These are phyloP conservation scores for Adelosebastes latens DNA, from an alignment of 2,797 vertebrate genomes.

Conservation along the genomic window DNA sequence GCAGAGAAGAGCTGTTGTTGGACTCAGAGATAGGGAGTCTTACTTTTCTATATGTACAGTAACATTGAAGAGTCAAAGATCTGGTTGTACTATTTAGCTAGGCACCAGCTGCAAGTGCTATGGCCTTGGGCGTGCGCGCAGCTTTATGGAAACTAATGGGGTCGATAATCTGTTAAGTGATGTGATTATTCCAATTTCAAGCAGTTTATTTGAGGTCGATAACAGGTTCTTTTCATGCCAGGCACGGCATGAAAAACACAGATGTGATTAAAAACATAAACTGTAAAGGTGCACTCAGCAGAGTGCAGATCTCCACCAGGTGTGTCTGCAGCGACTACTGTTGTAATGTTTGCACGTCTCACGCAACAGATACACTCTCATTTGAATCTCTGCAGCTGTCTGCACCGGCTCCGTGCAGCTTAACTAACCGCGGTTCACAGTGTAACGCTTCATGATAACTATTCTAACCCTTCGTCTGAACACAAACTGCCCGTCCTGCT, in stretches of 20 bases:
- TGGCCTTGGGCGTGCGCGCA: not conserved
- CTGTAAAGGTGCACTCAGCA: not conserved
- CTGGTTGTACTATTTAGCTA: not conserved
- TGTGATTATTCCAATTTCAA: constrained; percentile 1
- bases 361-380: not conserved
- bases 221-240: not conserved
- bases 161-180: not conserved
- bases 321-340: not conserved
- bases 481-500: not conserved
- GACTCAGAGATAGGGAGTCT: not conserved
- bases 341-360: not conserved
- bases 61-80: not conserved
- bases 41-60: not conserved
- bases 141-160: not conserved
- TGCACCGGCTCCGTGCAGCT: no score
- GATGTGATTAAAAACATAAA: constrained; percentile 4
- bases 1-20: not conserved
- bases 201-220: not conserved
- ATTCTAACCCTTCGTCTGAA: not conserved
- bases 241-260: not conserved
- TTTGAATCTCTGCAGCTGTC: not conserved
- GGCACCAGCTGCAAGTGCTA: not conserved
- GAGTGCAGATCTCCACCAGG: not conserved
- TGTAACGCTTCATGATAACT: not conserved
- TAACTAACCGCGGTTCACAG: not conserved